Base-by-base conservation (phyloP, 2,113 vertebrate species). In the Corydoras maculifer region DNA sequence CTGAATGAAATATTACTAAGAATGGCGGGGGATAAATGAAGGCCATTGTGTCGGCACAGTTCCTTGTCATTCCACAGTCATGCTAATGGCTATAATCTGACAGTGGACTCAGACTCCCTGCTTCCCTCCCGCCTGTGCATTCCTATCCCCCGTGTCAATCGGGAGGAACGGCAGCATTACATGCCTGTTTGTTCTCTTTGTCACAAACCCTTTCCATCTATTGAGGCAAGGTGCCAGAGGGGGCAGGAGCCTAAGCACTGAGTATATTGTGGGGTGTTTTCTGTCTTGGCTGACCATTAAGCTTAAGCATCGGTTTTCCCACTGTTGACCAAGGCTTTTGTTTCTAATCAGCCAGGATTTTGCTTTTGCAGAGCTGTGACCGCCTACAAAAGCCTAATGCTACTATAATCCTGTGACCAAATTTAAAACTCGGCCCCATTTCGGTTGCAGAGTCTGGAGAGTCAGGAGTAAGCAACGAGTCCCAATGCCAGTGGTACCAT, bases 31-130 rank as follows among this genome's bases (percentile, higher is more conserved):
- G 81, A 87, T 87, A 88, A 89, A 90, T 88, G 84, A 83, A 78
- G 79, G 68, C 75, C 81, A 86, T 91, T 89, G 88, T 90, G 82
- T 70, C 80, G 63, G 48, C 70, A 66, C 78, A 80, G 85, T 80
- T 88, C 79, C 84, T 83, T 87, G 87, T 87, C 86, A 86, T 79
- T 85, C 88, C 83, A 87, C 83, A 89, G 87, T 89, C 84, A 89
- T 89, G 87, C 87, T 89, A 89, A 89, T 89, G 83, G 82, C 72
- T 78, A 74, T 89, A 89, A 90, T 91, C 86, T 88, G 87, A 89
- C 86, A 87, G 86, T 69, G 77, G 75, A 78, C 49, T 71, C 69
- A 30, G 54, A 76, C 78, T 74, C 82, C 67, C 72, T 60, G 68
- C 70, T 18, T 31, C 69, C 60, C 72, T 50, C 66, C 70, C 64